Evolutionary conservation across 1,140 invertebrate genomes (phyloP).

Genomic region (Lerema accius): DNA sequence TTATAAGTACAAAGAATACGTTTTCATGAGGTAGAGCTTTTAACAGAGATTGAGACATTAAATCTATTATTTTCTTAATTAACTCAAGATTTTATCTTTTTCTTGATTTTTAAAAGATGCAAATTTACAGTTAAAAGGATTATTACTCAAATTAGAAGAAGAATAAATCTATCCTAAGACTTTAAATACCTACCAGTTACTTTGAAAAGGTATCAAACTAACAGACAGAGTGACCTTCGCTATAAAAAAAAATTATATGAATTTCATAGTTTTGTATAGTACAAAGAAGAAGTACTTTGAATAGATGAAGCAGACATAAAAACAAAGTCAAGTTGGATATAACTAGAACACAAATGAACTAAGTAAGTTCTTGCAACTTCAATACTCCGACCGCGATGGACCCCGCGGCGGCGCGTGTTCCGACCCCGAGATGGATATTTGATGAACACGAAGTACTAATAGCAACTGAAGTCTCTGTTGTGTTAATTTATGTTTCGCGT

Average conservation of each 20-base stretch:
- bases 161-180: no score
- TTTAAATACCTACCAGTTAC: no score
- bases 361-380: constrained; percentile 55
- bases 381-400: constrained; percentile 56
- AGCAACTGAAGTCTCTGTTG: constrained; percentile 16
- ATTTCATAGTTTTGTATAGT: no score
- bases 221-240: no score
- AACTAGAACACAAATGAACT: constrained; percentile 54
- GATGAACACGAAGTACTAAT: constrained; percentile 50
- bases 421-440: constrained; percentile 53
- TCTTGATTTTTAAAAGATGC: no score
- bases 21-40: neutral
- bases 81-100: neutral
- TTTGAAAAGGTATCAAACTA: no score
- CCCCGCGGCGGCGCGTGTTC: constrained; percentile 51
- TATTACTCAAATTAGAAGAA: no score
- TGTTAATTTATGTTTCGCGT: constrained; percentile 14
- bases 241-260: no score
- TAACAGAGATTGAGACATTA: neutral
- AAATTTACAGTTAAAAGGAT: no score
- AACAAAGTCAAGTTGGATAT: constrained; percentile 52
- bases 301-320: no score
- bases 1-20: neutral
- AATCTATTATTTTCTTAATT: neutral
- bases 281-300: no score